Evolutionary conservation across 2,797 vertebrate species (phyloP), one percentile per base, ranked within the genome.

Genomic region (Carduelis carduelis): DNA sequence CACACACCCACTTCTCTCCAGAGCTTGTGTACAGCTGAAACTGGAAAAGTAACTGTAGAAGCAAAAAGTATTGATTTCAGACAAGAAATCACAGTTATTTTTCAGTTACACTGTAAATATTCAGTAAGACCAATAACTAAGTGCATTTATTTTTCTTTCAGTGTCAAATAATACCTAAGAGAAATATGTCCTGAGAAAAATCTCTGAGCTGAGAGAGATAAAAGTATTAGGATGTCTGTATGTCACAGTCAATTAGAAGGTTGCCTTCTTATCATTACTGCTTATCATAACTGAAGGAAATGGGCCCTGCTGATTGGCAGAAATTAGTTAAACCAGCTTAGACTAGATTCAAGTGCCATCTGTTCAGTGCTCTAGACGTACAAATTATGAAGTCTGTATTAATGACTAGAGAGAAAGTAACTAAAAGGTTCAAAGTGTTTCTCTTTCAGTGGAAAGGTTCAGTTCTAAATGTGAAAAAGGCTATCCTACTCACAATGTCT

Each of bases 281-380:
- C 32, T 95, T 52, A 97, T 95, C 85, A 82, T 65, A 93, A 95
- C 63, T 75, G 72, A 95, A 91, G 74, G 89, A 94, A 96, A 90
- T 72, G 14, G 72, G 9, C 15, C 32, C n/a, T 95, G 20, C 53
- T 3, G 4, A 81, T 69, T 91, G 91, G 72, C 63, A 93, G 85
- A 94, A 95, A 95, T 94, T 89, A 92, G 87, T 88, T 91, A 93
- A 95, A 92, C 53, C 70, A 79, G 55, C 44, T 95, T 90, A 86
- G 61, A 39, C 85, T 75, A 78, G 61, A 87, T 75, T 81, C 53
- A 81, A 59, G 35, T 69, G 50, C 50, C 83, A 94, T 92, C 91
- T 95, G 93, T 94, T 89, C 75, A 56, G 43, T 76, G 39, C 43
- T 68, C 13, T 61, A 78, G 64, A 89, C 47, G 39, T 26, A 78